These are phyloP conservation scores for Eledona agricola DNA, from an alignment of 2,888 invertebrate genomes.

Conservation along the genomic window DNA sequence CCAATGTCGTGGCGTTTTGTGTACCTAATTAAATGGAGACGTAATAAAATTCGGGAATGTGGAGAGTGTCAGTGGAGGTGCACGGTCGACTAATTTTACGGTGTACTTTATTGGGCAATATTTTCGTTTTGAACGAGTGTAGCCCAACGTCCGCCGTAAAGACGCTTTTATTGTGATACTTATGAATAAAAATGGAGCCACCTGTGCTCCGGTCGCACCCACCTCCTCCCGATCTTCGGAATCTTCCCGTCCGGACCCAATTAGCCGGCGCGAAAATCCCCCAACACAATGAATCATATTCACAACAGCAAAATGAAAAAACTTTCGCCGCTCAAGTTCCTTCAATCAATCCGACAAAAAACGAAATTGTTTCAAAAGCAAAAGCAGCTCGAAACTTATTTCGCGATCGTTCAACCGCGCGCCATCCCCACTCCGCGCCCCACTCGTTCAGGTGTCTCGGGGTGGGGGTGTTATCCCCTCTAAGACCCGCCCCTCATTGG, in stretches of 20 bases:
- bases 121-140: constrained; percentile 26
- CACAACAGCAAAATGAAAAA: constrained; percentile 42
- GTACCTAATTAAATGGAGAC: too few relatives aligned
- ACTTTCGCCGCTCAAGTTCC: constrained; percentile 36
- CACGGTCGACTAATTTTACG: constrained; percentile 29
- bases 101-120: constrained; percentile 28
- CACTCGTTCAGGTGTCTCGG: constrained; percentile 56
- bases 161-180: constrained; percentile 27
- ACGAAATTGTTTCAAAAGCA: constrained; percentile 59
- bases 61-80: constrained; percentile 11
- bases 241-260: too few relatives aligned
- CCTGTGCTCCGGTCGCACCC: constrained; percentile 9
- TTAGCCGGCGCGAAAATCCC: too few relatives aligned
- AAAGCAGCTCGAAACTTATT: constrained; percentile 59
- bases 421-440: constrained; percentile 53
- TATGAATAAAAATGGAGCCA: constrained; percentile 29
- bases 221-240: too few relatives aligned
- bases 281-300: too few relatives aligned
- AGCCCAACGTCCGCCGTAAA: constrained; percentile 24
- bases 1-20: too few relatives aligned
- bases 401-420: constrained; percentile 61
- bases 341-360: constrained; percentile 44
- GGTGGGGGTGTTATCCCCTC: constrained; percentile 61
- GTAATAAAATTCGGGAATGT: constrained; percentile 3
- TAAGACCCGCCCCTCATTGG: constrained; percentile 63